Evolutionary conservation across 2,888 invertebrate species (phyloP).

Genomic region (Cosmia pyralina): DNA sequence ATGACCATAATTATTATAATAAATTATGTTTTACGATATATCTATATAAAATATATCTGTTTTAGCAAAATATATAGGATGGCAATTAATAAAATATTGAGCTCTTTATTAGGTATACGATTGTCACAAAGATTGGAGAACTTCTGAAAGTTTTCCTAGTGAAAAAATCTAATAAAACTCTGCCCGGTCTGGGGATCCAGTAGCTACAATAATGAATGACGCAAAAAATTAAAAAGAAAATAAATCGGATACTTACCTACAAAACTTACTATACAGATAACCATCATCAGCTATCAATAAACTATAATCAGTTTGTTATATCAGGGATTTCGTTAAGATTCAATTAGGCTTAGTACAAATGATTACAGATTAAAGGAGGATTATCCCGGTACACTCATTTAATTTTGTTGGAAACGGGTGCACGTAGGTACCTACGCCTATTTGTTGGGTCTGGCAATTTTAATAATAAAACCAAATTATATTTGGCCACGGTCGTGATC

Average conservation of each 20-base stretch:
- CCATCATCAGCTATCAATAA: neutral
- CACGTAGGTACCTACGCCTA: neutral
- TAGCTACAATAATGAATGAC: no score
- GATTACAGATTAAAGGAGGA: constrained; percentile 35
- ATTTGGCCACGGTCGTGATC: neutral
- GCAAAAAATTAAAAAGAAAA: no score
- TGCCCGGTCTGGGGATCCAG: neutral
- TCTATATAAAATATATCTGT: neutral
- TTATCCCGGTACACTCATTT: constrained; percentile 42
- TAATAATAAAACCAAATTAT: constrained; percentile 35
- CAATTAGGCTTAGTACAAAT: constrained; percentile 45
- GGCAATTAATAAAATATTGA: neutral
- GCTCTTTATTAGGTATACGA: neutral
- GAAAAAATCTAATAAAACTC: neutral
- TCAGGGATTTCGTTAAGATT: constrained; percentile 34
- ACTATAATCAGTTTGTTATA: constrained; percentile 13
- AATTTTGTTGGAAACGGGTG: constrained; percentile 36
- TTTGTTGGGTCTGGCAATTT: constrained; percentile 42
- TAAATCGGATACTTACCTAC: no score
- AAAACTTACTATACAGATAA: neutral
- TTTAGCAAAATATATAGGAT: neutral
- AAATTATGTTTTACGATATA: neutral
- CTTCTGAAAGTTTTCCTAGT: neutral
- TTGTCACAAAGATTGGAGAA: neutral
- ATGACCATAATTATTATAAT: neutral